Percentiles rank a stretch among this genome's conserved stretches.
Evolutionary conservation across 2,113 vertebrate genomes (phyloP).

Genomic region (Cyanoderma ruficeps): DNA sequence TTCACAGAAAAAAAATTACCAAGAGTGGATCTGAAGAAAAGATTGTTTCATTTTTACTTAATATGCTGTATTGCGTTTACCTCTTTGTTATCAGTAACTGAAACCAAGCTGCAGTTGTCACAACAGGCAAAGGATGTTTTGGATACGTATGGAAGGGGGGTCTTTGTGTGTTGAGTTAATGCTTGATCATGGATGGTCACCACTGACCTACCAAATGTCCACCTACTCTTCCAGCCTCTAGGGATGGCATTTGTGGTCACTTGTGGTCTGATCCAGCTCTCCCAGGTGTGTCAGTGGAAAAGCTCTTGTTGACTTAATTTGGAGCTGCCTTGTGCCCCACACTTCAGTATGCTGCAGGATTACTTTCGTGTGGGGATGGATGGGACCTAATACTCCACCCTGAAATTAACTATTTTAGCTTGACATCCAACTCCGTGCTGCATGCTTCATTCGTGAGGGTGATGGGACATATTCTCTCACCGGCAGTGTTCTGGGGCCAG

Average conservation of each 20-base stretch:
- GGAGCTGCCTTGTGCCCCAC: background rate
- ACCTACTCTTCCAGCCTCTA: background rate
- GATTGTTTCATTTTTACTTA: background rate
- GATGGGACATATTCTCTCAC: background rate
- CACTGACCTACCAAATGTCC: background rate
- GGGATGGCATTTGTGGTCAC: background rate
- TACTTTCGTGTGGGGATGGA: background rate
- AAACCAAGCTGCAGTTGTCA: background rate
- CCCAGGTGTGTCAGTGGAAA: background rate
- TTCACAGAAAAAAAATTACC: background rate
- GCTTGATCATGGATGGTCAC: background rate
- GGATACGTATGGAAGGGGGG: accelerated
- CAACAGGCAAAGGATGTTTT: background rate
- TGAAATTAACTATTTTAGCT: background rate
- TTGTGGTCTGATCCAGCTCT: background rate
- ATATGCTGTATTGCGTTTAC: background rate
- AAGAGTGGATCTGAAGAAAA: background rate
- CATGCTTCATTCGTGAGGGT: background rate
- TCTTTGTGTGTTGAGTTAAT: background rate
- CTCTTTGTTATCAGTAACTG: background rate
- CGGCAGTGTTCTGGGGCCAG: background rate
- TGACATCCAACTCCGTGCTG: background rate
- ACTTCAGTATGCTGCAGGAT: background rate
- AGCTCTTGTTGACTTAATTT: background rate
- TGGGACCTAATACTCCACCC: too few relatives aligned